Conservation (phyloP, 2,888 invertebrate species). For the Hyppa rectilinea region DNA sequence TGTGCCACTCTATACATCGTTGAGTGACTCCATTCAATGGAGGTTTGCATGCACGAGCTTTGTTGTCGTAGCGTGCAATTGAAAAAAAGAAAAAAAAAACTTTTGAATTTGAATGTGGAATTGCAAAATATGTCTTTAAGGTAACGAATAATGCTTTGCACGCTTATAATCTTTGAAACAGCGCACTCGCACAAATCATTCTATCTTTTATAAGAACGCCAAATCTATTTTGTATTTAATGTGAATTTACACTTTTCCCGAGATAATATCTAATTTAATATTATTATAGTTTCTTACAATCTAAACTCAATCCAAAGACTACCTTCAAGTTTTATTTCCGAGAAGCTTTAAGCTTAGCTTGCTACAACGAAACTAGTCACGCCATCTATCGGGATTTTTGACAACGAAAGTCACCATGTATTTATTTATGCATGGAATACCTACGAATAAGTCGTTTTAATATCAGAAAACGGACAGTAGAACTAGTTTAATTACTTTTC, state of each 20-base stretch:
- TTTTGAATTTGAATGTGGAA: constrained; percentile 44
- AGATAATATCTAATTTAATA: neutral
- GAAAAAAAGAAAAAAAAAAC: constrained; percentile 34
- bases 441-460: too few relatives aligned
- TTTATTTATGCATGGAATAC: neutral
- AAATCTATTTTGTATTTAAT: neutral
- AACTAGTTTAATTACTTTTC: neutral
- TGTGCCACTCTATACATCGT: constrained; percentile 54
- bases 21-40: constrained; percentile 56
- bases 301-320: neutral
- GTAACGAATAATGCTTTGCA: constrained; percentile 17
- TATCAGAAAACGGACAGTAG: neutral
- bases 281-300: neutral
- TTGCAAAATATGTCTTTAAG: constrained; percentile 37
- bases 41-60: constrained; percentile 49
- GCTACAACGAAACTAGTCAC: constrained; percentile 19
- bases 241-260: neutral
- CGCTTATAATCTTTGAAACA: constrained; percentile 20
- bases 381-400: constrained; percentile 42
- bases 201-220: neutral
- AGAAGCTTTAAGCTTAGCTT: neutral
- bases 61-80: constrained; percentile 48
- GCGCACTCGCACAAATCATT: too few relatives aligned
- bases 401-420: neutral
- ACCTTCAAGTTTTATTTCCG: neutral